These are phyloP conservation scores for Anoplolepis gracilipes DNA, from an alignment of 1,140 invertebrate species.

Conservation along the genomic window DNA sequence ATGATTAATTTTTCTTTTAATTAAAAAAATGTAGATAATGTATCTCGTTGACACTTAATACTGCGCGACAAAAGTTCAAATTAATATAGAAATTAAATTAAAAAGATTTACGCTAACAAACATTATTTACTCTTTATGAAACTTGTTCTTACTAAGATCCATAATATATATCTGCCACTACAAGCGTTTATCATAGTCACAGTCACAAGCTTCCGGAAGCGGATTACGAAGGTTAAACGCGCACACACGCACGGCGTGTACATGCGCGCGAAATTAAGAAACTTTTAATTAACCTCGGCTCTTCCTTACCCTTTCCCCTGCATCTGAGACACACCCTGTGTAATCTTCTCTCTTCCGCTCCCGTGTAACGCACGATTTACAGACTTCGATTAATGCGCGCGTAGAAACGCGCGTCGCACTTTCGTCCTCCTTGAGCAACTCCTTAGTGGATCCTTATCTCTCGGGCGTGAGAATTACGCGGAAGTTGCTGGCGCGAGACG, in stretches of 20 bases:
- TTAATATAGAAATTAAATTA: slow-evolving; percentile 3
- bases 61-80: not conserved
- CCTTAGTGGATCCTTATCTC: slow-evolving; percentile 27
- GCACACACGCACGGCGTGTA: not conserved
- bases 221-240: slow-evolving; percentile 18
- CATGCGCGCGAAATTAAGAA: slow-evolving; percentile 35
- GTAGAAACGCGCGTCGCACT: slow-evolving; percentile 4
- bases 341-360: slow-evolving; percentile 9
- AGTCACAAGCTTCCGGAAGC: not conserved
- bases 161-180: not conserved
- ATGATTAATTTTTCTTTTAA: no score
- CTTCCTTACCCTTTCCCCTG: not conserved
- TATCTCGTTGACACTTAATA: no score
- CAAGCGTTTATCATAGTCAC: slow-evolving; percentile 19
- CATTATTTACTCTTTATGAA: not conserved
- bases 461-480: slow-evolving; percentile 31
- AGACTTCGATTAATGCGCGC: slow-evolving; percentile 22
- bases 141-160: not conserved
- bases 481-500: slow-evolving; percentile 19
- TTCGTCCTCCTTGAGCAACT: not conserved
- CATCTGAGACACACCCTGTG: not conserved
- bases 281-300: slow-evolving; percentile 52
- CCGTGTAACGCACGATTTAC: not conserved
- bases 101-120: not conserved
- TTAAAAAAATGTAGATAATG: no score